Evolutionary conservation across 1,140 invertebrate species (phyloP), one percentile per base, ranked within the genome.

Genomic region (Marisa cornuarietis): DNA sequence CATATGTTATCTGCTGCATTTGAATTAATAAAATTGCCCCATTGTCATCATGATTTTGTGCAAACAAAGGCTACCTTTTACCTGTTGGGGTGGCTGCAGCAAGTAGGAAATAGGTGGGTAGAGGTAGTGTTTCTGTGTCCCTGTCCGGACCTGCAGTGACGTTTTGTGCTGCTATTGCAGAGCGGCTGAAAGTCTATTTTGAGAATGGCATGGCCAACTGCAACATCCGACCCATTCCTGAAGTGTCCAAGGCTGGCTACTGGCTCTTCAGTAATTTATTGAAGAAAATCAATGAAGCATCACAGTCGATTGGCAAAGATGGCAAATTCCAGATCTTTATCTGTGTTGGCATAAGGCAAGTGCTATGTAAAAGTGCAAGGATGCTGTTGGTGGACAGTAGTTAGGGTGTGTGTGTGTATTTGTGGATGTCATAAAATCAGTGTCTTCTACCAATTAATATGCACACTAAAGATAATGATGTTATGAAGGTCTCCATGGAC

Each of bases 241-340:
- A 88, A 31, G 84, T 85, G 82, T 81, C 85, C 76, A 84, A 86
- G 74, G 85, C 89, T 79, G 86, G 87, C 79, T 91, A 92, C 84
- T 89, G 90, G 81, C 89, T 91, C 61, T 92, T 91, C 80, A 92
- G 91, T 83, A 87, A 91, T 76, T 84, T 93, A 54, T 88, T 93
- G 14, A 83, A 85, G 54, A 92, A 97, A 91, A 97, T 99, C 71
- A 95, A 95, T 89, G 93, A 94, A 58, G 95, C 94, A 0, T 94
- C 94, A 0, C 94, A 95, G 79, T 94, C 95, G 20, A 92, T 99
- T 18, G 98, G 98, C 69, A 99, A 99, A 91, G 98, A 99, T 93
- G 98, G 97, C 52, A 98, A 98, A 92, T 99, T 99, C 90, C 98
- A 99, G 89, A 93, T 99, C 13, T 98, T 99, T 88, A 95, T 99